Conservation (phyloP, 2,888 invertebrate genomes). For the Pediacus dermestoides region DNA sequence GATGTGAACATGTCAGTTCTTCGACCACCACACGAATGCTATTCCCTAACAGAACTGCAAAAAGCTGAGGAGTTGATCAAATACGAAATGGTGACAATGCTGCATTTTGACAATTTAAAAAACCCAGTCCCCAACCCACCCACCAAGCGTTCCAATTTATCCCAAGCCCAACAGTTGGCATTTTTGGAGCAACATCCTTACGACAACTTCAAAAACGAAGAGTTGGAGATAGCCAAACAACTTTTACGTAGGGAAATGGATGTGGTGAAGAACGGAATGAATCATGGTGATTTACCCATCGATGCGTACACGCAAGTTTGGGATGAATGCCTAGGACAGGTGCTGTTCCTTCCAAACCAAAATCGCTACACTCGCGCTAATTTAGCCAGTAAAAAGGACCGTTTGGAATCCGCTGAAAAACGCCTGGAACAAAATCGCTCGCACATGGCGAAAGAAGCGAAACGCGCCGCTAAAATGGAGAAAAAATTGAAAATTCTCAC, state of each 20-base stretch:
- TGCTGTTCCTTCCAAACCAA: slow-evolving; percentile 79
- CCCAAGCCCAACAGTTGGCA: slow-evolving; percentile 68
- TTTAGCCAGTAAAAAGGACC: slow-evolving; percentile 92
- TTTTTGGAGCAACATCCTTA: slow-evolving; percentile 88
- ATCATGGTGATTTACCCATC: slow-evolving; percentile 86
- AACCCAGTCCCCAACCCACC: slow-evolving; percentile 58
- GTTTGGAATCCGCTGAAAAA: slow-evolving; percentile 90
- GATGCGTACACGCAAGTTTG: slow-evolving; percentile 91
- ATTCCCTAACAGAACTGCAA: slow-evolving; percentile 81
- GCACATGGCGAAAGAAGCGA: slow-evolving; percentile 97
- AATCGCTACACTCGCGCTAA: slow-evolving; percentile 83
- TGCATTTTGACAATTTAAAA: slow-evolving; percentile 83
- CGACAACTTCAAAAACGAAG: slow-evolving; percentile 65
- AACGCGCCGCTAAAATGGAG: slow-evolving; percentile 95
- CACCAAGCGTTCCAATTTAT: slow-evolving; percentile 55
- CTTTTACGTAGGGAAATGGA: slow-evolving; percentile 81
- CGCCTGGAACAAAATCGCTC: slow-evolving; percentile 86
- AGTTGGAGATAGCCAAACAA: slow-evolving; percentile 62
- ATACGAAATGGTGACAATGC: slow-evolving; percentile 93
- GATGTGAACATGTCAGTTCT: slow-evolving; percentile 83
- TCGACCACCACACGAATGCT: slow-evolving; percentile 70
- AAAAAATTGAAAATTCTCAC: slow-evolving; percentile 95
- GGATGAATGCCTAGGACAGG: slow-evolving; percentile 94
- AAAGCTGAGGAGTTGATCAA: slow-evolving; percentile 95
- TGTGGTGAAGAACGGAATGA: slow-evolving; percentile 88